These are phyloP conservation scores for Alsophila aescularia DNA, from an alignment of 2,888 invertebrate species.

Conservation along the genomic window DNA sequence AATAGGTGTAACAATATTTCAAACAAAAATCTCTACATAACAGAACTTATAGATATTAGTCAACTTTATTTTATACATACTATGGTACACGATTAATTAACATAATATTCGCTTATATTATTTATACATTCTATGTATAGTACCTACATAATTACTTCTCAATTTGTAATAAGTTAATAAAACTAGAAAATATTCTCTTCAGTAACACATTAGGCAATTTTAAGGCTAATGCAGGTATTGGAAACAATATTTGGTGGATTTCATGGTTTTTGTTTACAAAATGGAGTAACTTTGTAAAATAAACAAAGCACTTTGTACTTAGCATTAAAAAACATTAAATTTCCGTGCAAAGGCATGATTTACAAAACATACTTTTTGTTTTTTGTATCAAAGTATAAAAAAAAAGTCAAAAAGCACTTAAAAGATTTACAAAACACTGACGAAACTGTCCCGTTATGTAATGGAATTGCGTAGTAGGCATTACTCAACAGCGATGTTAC, in stretches of 20 bases:
- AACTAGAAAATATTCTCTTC: constrained; percentile 83
- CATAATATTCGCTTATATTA: constrained; percentile 78
- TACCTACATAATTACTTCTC: constrained; percentile 80
- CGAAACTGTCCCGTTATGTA: neutral
- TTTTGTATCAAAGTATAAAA: constrained; percentile 5
- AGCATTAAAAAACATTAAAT: constrained; percentile 48
- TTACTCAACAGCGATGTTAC: no score
- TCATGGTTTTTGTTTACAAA: constrained; percentile 69
- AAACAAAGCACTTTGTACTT: constrained; percentile 83
- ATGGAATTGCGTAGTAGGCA: no score
- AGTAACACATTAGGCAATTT: constrained; percentile 80
- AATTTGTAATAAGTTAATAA: constrained; percentile 84
- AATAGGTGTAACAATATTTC: constrained; percentile 83
- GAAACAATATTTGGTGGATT: constrained; percentile 82
- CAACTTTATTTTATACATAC: constrained; percentile 84
- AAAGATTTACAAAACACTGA: neutral
- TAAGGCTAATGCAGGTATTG: constrained; percentile 82
- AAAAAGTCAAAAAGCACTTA: neutral
- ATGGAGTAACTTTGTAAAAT: constrained; percentile 61
- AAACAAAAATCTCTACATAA: constrained; percentile 85
- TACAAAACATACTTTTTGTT: neutral
- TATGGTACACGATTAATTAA: constrained; percentile 82
- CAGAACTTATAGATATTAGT: constrained; percentile 84
- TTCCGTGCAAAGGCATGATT: constrained; percentile 17
- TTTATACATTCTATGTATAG: constrained; percentile 83